Conservation (phyloP, 2,797 vertebrate genomes). For the Bovichtus diacanthus region DNA sequence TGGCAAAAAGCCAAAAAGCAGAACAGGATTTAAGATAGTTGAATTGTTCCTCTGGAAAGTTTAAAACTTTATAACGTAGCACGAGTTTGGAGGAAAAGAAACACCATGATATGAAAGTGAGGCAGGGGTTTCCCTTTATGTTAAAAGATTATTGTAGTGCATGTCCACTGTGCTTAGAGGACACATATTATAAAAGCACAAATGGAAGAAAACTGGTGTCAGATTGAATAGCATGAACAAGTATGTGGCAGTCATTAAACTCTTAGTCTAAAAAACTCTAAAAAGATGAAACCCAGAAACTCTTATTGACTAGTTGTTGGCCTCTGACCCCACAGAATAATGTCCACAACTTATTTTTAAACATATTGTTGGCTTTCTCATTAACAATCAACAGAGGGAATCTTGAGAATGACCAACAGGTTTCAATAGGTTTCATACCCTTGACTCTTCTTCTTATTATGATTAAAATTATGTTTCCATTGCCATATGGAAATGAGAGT, state of each 20-base stretch:
- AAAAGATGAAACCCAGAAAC: not conserved
- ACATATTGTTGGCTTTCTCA: not conserved
- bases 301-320: not conserved
- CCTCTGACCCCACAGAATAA: not conserved
- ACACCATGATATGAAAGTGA: not conserved
- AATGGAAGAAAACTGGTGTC: not conserved
- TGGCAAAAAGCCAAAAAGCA: constrained; percentile 1
- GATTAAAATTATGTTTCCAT: not conserved
- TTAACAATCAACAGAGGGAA: not conserved
- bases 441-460: not conserved
- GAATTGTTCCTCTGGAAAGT: not conserved
- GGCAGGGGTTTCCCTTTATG: no score
- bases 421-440: not conserved
- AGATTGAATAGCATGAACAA: not conserved
- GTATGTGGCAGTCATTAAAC: not conserved
- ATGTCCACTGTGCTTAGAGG: not conserved
- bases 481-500: not conserved
- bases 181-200: not conserved
- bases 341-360: not conserved
- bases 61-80: not conserved
- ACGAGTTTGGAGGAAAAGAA: not conserved
- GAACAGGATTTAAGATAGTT: not conserved
- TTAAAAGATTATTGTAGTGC: not conserved
- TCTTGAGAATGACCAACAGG: not conserved
- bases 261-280: no score